Base-by-base conservation (phyloP, 2,797 vertebrate genomes). In the Anabacerthia variegaticeps region DNA sequence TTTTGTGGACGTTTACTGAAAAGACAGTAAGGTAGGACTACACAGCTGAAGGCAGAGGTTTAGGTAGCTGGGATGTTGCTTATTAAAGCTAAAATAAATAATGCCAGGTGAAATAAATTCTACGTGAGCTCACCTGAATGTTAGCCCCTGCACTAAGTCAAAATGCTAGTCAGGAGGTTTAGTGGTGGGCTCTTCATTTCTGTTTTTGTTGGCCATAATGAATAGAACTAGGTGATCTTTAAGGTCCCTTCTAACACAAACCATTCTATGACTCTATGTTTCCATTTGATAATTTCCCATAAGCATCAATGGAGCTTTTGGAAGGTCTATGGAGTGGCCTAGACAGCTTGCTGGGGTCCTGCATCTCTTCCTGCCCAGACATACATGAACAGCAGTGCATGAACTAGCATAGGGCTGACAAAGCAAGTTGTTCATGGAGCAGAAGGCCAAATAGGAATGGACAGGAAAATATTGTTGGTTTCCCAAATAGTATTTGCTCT, bases 301-400 rank as follows among this genome's bases (percentile, higher is more conserved):
- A 75, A 72, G 24, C 5, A 90, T 21, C 41, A 93, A 10, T 6
- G 63, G 14, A 91, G 16, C 21, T 81, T 89, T 37, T 79, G 67
- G 54, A 66, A 69, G 11, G 23, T 67, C 30, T 26, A 6, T 13
- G 14, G 1, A 32, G n/a, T 39, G 17, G 46, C 21, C 49, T 55
- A 20, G 28, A 62, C 23, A 51, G n/a, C 23, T 51, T 58, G 5
- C 26, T 52, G 26, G 10, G 8, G 20, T 72, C 28, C 37, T 67
- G 19, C 37, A 58, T 65, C 43, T 79, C 37, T 23, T 52, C 22
- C 21, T 1, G 3, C 28, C 10, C 28, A 44, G 58, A 0, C 0
- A 13, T 15, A 56, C 16, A 4, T 28, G 19, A 37, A 28, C 5
- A 49, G 43, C 5, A 9, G 11, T 11, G 18, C 0, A 0, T 61